phyloP scores from a whole-genome alignment of 2,888 invertebrate species.

The Oligia fasciuncula region DNA sequence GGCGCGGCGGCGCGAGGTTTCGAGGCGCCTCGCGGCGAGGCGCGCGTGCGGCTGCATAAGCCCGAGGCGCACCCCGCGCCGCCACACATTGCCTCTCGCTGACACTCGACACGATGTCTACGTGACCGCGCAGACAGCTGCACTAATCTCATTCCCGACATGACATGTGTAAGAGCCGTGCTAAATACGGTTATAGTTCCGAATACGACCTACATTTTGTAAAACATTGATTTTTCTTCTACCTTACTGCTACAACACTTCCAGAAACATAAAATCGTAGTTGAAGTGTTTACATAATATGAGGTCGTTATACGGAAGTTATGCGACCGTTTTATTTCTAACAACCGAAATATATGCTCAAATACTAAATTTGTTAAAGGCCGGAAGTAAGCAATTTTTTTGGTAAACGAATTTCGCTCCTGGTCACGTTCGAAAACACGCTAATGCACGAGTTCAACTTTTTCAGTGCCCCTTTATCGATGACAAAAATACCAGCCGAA shows the following conservation, averaged over 20 bases:
- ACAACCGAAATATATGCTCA: slow-evolving; percentile 48
- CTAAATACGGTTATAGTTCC: slow-evolving; percentile 69
- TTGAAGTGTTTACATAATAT: slow-evolving; percentile 19
- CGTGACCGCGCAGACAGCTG: slow-evolving; percentile 87
- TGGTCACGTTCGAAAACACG: slow-evolving; percentile 78
- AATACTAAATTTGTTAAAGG: slow-evolving; percentile 64
- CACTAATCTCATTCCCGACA: slow-evolving; percentile 81
- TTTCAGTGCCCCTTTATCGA: slow-evolving; percentile 75
- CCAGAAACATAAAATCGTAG: slow-evolving; percentile 13
- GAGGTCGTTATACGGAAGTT: slow-evolving; percentile 32
- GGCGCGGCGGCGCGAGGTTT: slow-evolving; percentile 37
- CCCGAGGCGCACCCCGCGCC: slow-evolving; percentile 57
- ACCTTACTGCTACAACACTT: background rate
- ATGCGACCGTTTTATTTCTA: slow-evolving; percentile 49
- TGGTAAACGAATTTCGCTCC: slow-evolving; percentile 65
- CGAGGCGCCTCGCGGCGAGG: slow-evolving; percentile 29
- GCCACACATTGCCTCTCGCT: slow-evolving; percentile 69
- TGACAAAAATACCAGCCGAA: slow-evolving; percentile 75
- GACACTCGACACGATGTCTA: slow-evolving; percentile 83
- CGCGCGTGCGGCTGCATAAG: slow-evolving; percentile 82
- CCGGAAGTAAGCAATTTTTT: slow-evolving; percentile 66
- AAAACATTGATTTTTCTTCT: slow-evolving; percentile 25
- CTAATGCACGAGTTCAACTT: slow-evolving; percentile 78
- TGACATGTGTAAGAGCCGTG: slow-evolving; percentile 69
- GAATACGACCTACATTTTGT: slow-evolving; percentile 57